These are phyloP conservation scores for Megaceryle alcyon DNA, from an alignment of 2,797 vertebrate species.

Conservation along the genomic window DNA sequence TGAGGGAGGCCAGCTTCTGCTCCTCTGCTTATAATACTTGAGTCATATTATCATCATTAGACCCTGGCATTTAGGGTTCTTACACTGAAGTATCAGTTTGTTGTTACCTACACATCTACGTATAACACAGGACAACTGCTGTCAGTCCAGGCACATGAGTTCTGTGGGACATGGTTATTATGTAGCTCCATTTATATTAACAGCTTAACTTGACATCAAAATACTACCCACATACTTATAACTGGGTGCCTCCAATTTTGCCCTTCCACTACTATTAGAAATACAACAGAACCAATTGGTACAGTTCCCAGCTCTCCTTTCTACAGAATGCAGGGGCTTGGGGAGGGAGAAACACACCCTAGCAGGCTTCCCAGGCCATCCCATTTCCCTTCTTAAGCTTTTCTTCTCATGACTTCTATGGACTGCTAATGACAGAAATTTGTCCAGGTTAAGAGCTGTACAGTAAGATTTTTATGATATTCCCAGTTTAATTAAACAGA, in stretches of 20 bases:
- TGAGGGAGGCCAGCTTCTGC: neutral
- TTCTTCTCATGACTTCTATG: neutral
- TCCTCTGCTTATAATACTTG: neutral
- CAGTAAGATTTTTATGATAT: neutral
- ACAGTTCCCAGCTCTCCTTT: neutral
- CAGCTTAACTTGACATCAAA: neutral
- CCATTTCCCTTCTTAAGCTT: neutral
- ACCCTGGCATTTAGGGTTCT: neutral
- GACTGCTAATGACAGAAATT: neutral
- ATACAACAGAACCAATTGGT: fast-evolving
- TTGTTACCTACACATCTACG: neutral
- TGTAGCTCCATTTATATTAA: neutral
- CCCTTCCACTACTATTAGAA: neutral
- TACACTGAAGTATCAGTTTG: neutral
- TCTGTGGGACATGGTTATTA: neutral
- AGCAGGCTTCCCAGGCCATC: neutral
- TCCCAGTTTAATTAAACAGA: slow-evolving; percentile 8
- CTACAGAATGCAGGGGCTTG: neutral
- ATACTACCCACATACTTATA: neutral
- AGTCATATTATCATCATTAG: neutral
- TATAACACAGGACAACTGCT: fast-evolving
- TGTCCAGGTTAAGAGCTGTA: neutral
- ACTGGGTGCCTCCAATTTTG: neutral
- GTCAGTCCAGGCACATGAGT: fast-evolving
- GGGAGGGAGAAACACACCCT: neutral